Base-by-base conservation (phyloP, 2,113 vertebrate genomes). In the Cyprinodon tularosa region DNA sequence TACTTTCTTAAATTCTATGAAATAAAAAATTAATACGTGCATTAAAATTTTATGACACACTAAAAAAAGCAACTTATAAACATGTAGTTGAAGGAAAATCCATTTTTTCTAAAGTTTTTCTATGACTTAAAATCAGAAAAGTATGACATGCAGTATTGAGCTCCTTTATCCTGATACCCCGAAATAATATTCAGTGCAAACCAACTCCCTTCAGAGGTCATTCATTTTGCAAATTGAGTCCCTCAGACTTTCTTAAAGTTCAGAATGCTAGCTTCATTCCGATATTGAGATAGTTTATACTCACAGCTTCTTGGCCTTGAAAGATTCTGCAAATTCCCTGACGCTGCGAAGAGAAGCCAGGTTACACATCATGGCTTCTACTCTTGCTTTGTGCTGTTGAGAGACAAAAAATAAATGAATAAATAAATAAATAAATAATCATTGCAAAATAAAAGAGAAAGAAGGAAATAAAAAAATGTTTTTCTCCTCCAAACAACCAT, bases 271-370 rank as follows among this genome's bases (percentile, higher is more conserved):
- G 0, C 0, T 45, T 14, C 15, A 3, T 40, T 72, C 37, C 36
- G 50, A 0, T 29, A 4, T 57, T 11, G 45, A 10, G 76, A 22
- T 14, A 0, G 29, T 72, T 69, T 37, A 57, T 83, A 98, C 98
- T 99, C 91, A 99, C 98, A 98, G 62, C 78, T 97, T 96, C 91
- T 94, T 98, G 90, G 96, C 95, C 91, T 96, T 97, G 93, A 97
- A 99, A 22, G 94, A 94, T 82, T 97, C 95, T 13, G 96, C 95
- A 86, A 99, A 99, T 86, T 93, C 94, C 79, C 94, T 92, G 87
- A 99, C 95, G 12, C 97, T 98, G 74, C 92, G 93, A 79, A 99
- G 93, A 72, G 96, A 95, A 69, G 96, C 93, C 65, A 99, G 94
- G 93, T 99, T 96, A 83, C 98, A 95, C 93, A 94, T 95, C 96